phyloP scores from a whole-genome alignment of 2,888 invertebrate genomes.

The Pachycephus smyrnensis region DNA sequence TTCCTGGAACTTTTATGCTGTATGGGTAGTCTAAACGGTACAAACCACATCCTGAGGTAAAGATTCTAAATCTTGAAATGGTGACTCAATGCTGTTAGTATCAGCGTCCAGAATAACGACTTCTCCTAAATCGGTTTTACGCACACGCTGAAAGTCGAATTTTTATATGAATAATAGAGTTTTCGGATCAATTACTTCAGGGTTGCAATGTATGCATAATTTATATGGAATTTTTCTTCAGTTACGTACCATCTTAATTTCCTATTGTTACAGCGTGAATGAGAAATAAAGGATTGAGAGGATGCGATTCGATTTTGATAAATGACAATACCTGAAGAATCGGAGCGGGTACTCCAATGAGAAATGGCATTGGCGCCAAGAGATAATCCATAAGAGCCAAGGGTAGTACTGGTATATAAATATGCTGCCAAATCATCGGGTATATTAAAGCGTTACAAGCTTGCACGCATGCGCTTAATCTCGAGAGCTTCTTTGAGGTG shows the following conservation, averaged over 20 bases:
- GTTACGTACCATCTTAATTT: constrained; percentile 2
- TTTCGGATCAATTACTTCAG: constrained; percentile 7
- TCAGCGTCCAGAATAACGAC: constrained; percentile 96
- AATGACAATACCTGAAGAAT: constrained; percentile 77
- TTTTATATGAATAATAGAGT: constrained; percentile 6
- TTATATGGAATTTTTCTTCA: not conserved
- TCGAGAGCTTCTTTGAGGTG: constrained; percentile 88
- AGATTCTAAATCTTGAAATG: constrained; percentile 90
- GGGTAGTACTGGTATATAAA: constrained; percentile 96
- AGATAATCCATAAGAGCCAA: constrained; percentile 89
- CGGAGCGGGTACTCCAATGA: constrained; percentile 92
- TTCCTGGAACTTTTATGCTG: not conserved
- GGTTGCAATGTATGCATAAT: not conserved
- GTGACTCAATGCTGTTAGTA: constrained; percentile 85
- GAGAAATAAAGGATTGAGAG: not conserved
- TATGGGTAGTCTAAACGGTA: constrained; percentile 15
- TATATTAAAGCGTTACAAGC: constrained; percentile 95
- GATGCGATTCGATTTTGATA: not conserved
- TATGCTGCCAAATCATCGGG: constrained; percentile 99
- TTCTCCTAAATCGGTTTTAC: constrained; percentile 89
- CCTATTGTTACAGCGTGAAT: not conserved
- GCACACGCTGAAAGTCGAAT: constrained; percentile 75
- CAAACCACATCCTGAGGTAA: constrained; percentile 91
- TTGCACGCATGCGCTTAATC: constrained; percentile 92
- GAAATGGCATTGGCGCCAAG: constrained; percentile 96